Base-by-base conservation (phyloP, 2,113 vertebrate species). In the Pterocles burchelli region DNA sequence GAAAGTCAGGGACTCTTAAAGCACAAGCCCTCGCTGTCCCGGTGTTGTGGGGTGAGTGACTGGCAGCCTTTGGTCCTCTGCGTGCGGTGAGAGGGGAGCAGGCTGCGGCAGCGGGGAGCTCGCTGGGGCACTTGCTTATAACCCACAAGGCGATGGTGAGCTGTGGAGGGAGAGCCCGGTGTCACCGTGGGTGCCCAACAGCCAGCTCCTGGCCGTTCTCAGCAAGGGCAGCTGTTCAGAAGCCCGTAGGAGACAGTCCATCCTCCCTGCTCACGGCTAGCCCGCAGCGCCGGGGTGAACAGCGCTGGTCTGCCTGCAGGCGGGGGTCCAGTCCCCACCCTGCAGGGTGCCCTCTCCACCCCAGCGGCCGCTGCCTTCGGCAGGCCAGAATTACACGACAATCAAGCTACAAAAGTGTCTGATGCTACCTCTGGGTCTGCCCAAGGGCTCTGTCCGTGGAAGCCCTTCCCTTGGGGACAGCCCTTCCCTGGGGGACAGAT, bases 361-460 rank as follows among this genome's bases (percentile, higher is more conserved):
- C 79, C 80, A 20, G 26, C 59, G 20, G 33, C 51, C 6, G 5
- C 63, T 61, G 65, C 88, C 88, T 58, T 57, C 3, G 48, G 62
- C 75, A 68, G 85, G 75, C 91, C n/a, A 38, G 74, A 71, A 67
- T n/a, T 70, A 6, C 1, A 4, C 8, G 94, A 95, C 71, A 95
- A 96, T 96, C 95, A 90, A 54, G 38, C 66, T 70, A 49, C 45
- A 57, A 9, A 88, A 72, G 48, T 90, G 38, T 87, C 65, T 1
- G 19, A 81, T 67, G 67, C 95, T 97, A 96, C 97, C 97, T 97
- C 97, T 57, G 95, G 49, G 29, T 18, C 80, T 90, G 81, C 93
- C 89, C 54, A 0, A 79, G 85, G 82, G 26, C 24, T 49, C 34
- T 41, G 73, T 25, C 62, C 0, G 0, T 18, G 78, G 75, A 24